A percentile compares a stretch with the other conserved stretches of the same genome.
Evolutionary conservation across 2,888 invertebrate genomes (phyloP).

Genomic region (Formica aserva): DNA sequence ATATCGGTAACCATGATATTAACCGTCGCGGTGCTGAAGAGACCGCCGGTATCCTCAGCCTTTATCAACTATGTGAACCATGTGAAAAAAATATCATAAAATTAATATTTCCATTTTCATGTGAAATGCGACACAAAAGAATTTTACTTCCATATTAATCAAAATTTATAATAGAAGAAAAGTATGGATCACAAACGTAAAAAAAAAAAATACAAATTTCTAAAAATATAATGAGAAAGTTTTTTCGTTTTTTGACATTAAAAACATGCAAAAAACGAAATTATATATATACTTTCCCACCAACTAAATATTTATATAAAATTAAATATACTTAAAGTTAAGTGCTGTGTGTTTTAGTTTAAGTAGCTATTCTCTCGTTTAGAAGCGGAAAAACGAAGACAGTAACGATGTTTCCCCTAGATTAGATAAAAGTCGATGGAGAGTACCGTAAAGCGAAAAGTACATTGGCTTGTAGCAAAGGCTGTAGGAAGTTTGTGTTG

Average conservation of each 20-base stretch:
- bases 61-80: slow-evolving; percentile 88
- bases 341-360: not conserved
- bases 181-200: not conserved
- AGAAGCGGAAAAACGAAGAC: not conserved
- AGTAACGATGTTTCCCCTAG: slow-evolving; percentile 11
- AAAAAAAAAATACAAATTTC: not conserved
- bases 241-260: not conserved
- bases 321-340: not conserved
- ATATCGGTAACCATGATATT: slow-evolving; percentile 96
- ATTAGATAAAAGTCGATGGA: slow-evolving; percentile 23
- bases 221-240: not conserved
- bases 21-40: slow-evolving; percentile 93
- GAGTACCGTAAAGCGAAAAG: not conserved
- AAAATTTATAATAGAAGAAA: not conserved
- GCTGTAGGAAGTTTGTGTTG: slow-evolving; percentile 36
- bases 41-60: slow-evolving; percentile 94
- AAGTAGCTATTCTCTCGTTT: not conserved
- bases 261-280: not conserved
- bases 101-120: not conserved
- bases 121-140: not conserved
- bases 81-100: slow-evolving; percentile 80
- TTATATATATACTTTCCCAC: too few species aligned
- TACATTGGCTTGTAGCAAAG: slow-evolving; percentile 39
- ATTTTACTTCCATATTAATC: not conserved
- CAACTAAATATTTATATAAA: not conserved